Evolutionary conservation across 37 sponge, comb jelly and placozoan genomes (phyloP).

Genomic region (Axinella damicornis): DNA sequence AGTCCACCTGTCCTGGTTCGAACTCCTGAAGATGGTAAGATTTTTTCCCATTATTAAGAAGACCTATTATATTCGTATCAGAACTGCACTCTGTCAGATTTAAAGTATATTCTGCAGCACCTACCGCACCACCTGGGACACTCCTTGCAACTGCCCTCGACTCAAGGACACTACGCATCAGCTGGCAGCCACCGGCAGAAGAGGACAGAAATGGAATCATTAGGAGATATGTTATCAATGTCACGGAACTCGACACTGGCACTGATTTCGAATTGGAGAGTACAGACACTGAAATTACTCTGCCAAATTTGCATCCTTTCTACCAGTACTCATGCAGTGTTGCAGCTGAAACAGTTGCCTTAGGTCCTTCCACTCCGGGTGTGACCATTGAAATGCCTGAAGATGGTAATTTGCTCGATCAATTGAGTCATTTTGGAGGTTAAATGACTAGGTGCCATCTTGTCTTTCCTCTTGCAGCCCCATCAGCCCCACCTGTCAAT

Average conservation of each 20-base stretch:
- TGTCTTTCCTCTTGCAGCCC: no score
- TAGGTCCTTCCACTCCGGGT: slow-evolving; percentile 8
- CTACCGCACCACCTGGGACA: slow-evolving; percentile 27
- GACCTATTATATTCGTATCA: no score
- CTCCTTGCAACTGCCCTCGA: background rate
- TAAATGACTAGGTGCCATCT: background rate
- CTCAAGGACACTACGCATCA: slow-evolving; percentile 1
- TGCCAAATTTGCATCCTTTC: slow-evolving; percentile 9
- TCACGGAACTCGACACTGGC: background rate
- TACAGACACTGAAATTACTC: background rate
- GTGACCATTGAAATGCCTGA: slow-evolving; percentile 6
- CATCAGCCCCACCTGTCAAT: no score
- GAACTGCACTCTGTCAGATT: background rate
- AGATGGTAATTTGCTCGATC: slow-evolving; percentile 16
- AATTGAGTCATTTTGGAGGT: background rate
- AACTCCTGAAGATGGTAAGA: slow-evolving; percentile 11
- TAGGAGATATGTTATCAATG: slow-evolving; percentile 12
- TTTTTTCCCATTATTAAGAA: no score
- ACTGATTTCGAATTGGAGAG: background rate
- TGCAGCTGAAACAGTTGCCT: slow-evolving; percentile 18
- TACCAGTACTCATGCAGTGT: slow-evolving; percentile 6
- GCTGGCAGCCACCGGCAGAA: slow-evolving; percentile 24
- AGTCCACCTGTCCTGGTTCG: background rate
- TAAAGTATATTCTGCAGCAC: slow-evolving; percentile 14
- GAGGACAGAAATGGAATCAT: slow-evolving; percentile 43